These are phyloP conservation scores for Lutra lutra DNA, from an alignment of 2,797 vertebrate species.

Conservation along the genomic window DNA sequence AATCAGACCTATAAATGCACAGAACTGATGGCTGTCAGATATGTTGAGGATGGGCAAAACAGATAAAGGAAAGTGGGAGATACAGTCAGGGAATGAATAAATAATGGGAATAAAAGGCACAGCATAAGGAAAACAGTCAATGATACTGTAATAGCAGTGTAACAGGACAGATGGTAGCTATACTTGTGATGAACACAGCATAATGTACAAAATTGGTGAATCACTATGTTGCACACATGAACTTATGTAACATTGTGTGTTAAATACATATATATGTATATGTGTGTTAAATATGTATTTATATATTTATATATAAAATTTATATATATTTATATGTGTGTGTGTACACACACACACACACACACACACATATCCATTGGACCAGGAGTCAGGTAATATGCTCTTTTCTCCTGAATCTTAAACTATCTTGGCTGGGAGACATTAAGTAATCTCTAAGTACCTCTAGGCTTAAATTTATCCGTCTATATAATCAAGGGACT, in stretches of 20 bases:
- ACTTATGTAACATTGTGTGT: background rate
- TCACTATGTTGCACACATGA: background rate
- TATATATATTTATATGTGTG: too few relatives aligned
- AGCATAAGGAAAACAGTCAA: background rate
- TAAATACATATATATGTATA: background rate
- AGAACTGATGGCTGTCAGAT: background rate
- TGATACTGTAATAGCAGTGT: background rate
- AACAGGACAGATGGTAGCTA: background rate
- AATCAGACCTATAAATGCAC: background rate
- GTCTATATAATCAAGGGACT: background rate
- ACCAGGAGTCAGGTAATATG: background rate
- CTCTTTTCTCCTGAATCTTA: conserved; percentile 32
- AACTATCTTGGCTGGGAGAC: background rate
- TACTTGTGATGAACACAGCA: background rate
- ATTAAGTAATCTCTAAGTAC: conserved; percentile 12
- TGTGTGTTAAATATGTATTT: too few relatives aligned
- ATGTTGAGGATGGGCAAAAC: background rate
- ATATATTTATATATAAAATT: too few relatives aligned
- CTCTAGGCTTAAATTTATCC: conserved; percentile 23
- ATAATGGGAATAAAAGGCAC: background rate
- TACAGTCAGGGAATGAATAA: background rate
- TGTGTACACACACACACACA: too few relatives aligned
- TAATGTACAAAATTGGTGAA: background rate
- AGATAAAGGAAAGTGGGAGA: background rate
- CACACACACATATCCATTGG: background rate